These are phyloP conservation scores for Procambarus virginalis DNA, from an alignment of 1,140 invertebrate genomes.

Conservation along the genomic window DNA sequence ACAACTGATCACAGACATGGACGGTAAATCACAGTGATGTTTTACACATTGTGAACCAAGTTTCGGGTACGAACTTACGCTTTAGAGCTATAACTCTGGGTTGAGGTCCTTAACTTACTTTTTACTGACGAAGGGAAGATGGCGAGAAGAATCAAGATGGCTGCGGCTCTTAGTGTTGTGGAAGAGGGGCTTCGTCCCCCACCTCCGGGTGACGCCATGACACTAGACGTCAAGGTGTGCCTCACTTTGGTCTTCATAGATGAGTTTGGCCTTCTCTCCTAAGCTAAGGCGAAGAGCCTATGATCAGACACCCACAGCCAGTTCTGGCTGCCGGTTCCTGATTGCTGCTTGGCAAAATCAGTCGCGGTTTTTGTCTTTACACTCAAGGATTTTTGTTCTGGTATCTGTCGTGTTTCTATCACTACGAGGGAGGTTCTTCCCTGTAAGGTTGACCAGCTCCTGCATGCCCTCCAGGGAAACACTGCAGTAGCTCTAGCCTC, in stretches of 20 bases:
- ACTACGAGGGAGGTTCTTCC: no score
- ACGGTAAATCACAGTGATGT: no score
- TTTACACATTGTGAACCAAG: no score
- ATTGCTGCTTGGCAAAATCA: no score
- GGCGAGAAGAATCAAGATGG: not conserved
- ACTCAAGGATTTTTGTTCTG: no score
- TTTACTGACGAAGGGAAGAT: not conserved
- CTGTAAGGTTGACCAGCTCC: no score
- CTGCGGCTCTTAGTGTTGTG: not conserved
- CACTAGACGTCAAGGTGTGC: not conserved
- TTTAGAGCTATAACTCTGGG: no score
- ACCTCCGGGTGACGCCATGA: not conserved
- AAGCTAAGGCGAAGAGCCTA: not conserved
- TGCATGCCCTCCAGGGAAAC: not conserved
- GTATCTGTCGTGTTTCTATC: no score
- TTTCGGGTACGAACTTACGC: no score
- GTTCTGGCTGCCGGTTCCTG: not conserved
- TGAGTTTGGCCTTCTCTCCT: not conserved
- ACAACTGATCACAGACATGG: no score
- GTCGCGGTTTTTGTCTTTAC: no score
- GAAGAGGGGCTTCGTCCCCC: not conserved
- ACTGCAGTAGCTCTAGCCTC: not conserved
- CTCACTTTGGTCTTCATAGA: not conserved
- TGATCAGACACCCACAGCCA: not conserved
- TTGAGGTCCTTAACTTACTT: not conserved